Evolutionary conservation across 2,888 invertebrate genomes (phyloP), one percentile per base, ranked within the genome.

Genomic region (Torymus texanus): DNA sequence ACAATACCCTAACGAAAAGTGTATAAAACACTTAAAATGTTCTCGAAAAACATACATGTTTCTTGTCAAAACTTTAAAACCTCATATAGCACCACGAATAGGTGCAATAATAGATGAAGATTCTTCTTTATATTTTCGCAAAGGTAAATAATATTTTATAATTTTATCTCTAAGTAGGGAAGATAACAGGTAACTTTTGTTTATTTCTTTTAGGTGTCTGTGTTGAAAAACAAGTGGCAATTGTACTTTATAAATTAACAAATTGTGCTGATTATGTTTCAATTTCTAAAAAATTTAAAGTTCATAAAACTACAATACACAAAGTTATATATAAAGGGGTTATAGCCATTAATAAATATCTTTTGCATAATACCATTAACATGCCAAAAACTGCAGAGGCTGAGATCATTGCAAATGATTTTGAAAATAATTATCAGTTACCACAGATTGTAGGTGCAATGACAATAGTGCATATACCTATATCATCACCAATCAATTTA

Each of bases 371-470:
- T 66, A 77, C 82, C 61, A 83, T 88, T n/a, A 80, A 63, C 51
- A 84, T 88, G 84, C 87, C 87, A 65, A 81, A 82, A 51, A 75
- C 77, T 56, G 75, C 72, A 41, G 87, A 87, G 78, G 84, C 85
- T 14, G 41, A 75, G 72, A 75, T 51, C 12, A 83, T 86, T 72
- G 77, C 85, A 14, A 73, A 82, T 62, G 53, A 59, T 62, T 87
- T 85, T 84, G 84, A 87, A 71, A 73, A 84, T 41, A 73, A 74
- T 1, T 80, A 83, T 55, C 79, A 83, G 66, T 83, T 87, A 16
- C 86, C 87, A n/a, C 85, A 87, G 82, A 79, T 87, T 13, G 83
- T 87, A 76, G 86, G 87, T 51, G 83, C 82, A 16, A 86, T 87
- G 65, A 84, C 87, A 61, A 81, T 83, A 53, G 73, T 83, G 14